phyloP scores from a whole-genome alignment of 1,140 invertebrate genomes.

The Steinernema khuongi region DNA sequence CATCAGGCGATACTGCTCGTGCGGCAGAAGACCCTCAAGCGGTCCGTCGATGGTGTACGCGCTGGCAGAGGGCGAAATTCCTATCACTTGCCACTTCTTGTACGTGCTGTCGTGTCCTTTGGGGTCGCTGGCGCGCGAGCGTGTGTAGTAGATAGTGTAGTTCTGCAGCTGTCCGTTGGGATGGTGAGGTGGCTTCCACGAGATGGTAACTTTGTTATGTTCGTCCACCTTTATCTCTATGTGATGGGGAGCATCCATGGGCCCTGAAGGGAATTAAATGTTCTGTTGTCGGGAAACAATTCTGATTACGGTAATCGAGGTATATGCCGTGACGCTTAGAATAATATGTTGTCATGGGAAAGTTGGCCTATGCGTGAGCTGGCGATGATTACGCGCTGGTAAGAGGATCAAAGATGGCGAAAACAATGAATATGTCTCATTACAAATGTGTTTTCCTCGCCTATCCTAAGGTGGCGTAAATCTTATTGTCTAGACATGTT shows the following conservation, averaged over 20 bases:
- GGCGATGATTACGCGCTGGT: no score
- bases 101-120: constrained; percentile 8
- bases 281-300: no score
- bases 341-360: no score
- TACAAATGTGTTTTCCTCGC: no score
- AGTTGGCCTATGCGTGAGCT: no score
- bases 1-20: neutral
- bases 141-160: constrained; percentile 11
- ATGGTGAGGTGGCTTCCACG: neutral
- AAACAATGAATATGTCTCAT: no score
- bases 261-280: neutral
- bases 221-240: neutral
- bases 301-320: no score
- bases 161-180: neutral
- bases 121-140: neutral
- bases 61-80: neutral
- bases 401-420: no score
- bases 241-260: constrained; percentile 5
- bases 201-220: neutral
- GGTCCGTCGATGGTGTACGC: neutral
- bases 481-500: no score
- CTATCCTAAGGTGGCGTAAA: no score
- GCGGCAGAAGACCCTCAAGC: neutral
- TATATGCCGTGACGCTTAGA: no score
- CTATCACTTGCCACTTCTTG: constrained; percentile 8